Base-by-base conservation (phyloP, 2,113 vertebrate genomes). In the Catharus bicknelli region DNA sequence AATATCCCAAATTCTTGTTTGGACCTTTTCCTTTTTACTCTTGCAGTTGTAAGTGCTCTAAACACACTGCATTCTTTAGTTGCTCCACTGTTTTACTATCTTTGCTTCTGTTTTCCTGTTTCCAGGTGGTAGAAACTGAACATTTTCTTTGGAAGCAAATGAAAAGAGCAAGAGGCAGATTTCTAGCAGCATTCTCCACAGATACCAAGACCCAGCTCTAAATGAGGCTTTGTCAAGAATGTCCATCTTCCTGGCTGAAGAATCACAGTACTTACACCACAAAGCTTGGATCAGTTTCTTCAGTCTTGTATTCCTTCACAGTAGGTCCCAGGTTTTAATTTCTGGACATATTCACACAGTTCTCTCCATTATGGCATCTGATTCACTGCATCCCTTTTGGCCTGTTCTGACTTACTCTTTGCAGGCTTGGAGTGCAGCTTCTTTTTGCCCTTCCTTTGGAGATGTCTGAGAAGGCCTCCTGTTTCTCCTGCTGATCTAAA, bases 241-340 rank as follows among this genome's bases (percentile, higher is more conserved):
- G 5, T 84, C 19, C 30, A 11, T 47, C 45, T 40, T 82, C 67
- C 61, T 63, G 14, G 10, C 13, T 34, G 48, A 75, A 59, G 20
- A 9, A 12, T 11, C 0, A 7, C 5, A 7, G 12, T 21, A 19
- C 2, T 47, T 53, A 25, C 0, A 70, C 36, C 8, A 30, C 34
- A 54, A 11, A 13, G 30, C 40, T 22, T 3, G 1, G 53, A 76
- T 26, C 26, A 67, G 7, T 63, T 40, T 67, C 74, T 82, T 69
- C 51, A 43, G 34, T 32, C n/a, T 57, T 40, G 12, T 51, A 13
- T 72, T 80, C 17, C 58, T 82, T 27, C 45, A 16, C 17, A 55
- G 3, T 1, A 68, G 8, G 26, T 21, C 53, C 27, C 19, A 47
- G 20, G 7, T 87, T 91, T 90, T 53, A 27, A 7, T 45, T 87